Evolutionary conservation across 2,888 invertebrate genomes (phyloP).

Genomic region (Eretmocerus hayati): DNA sequence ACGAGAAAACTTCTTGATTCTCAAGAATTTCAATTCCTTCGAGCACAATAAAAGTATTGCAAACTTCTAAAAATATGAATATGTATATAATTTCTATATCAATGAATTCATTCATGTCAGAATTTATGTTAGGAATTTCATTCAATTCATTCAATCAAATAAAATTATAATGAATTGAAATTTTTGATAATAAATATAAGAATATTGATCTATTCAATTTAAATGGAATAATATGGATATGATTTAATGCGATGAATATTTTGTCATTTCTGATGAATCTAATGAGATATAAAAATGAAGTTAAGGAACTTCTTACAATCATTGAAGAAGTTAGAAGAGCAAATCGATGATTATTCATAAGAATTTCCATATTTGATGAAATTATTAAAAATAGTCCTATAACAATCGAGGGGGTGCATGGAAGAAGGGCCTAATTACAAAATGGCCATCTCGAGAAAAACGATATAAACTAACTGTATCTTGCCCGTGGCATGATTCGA

Average conservation of each 20-base stretch:
- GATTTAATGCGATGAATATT: slow-evolving; percentile 51
- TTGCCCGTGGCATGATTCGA: too few relatives aligned
- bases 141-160: slow-evolving; percentile 15
- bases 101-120: too few relatives aligned
- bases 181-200: slow-evolving; percentile 19
- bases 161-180: slow-evolving; percentile 12
- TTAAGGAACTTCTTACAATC: slow-evolving; percentile 58
- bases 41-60: too few relatives aligned
- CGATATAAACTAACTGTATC: too few relatives aligned
- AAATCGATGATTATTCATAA: slow-evolving; percentile 52
- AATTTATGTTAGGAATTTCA: not conserved
- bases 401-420: too few relatives aligned
- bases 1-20: too few relatives aligned
- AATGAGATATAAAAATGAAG: slow-evolving; percentile 60
- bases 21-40: too few relatives aligned
- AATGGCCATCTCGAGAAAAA: too few relatives aligned
- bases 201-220: slow-evolving; percentile 31
- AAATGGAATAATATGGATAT: slow-evolving; percentile 29
- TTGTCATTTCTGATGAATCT: slow-evolving; percentile 51
- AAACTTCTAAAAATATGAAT: too few relatives aligned
- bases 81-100: too few relatives aligned
- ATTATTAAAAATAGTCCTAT: slow-evolving; percentile 52
- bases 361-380: slow-evolving; percentile 49
- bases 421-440: too few relatives aligned
- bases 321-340: slow-evolving; percentile 58